Evolutionary conservation across 2,113 vertebrate genomes (phyloP).

Genomic region (Rhizomys pruinosus): DNA sequence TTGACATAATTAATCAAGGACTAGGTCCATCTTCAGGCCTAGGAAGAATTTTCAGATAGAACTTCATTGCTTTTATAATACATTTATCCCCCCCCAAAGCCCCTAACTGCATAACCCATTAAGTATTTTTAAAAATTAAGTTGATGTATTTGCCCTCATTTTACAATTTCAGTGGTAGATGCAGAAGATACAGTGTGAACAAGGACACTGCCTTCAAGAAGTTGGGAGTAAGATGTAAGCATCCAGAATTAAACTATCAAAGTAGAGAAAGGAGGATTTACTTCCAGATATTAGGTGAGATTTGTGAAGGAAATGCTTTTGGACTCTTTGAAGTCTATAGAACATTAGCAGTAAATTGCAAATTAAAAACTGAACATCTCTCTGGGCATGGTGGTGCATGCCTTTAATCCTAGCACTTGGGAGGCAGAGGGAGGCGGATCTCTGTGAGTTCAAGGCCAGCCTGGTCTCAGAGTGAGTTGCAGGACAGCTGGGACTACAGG

Average conservation of each 20-base stretch:
- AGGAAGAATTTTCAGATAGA: constrained; percentile 5
- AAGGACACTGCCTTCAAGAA: neutral
- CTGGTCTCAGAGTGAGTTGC: no score
- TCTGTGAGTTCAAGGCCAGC: no score
- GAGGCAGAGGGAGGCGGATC: no score
- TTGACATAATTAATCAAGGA: constrained; percentile 37
- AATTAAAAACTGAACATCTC: neutral
- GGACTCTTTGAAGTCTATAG: neutral
- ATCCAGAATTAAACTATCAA: neutral
- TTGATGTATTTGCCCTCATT: neutral
- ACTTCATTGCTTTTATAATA: constrained; percentile 30
- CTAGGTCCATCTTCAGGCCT: neutral
- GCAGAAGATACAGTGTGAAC: neutral
- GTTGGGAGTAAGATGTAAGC: neutral
- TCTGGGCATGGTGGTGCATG: no score
- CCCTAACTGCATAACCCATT: neutral
- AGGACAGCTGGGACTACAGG: no score
- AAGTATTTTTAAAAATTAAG: neutral
- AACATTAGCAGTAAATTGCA: neutral
- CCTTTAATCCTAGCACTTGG: no score
- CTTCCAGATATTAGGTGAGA: neutral
- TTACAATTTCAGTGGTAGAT: constrained; percentile 45
- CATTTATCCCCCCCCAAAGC: constrained; percentile 46
- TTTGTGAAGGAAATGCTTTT: constrained; percentile 5
- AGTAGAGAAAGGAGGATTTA: neutral